Evolutionary conservation across 1,140 invertebrate species (phyloP).

Genomic region (Bombus pascuorum): DNA sequence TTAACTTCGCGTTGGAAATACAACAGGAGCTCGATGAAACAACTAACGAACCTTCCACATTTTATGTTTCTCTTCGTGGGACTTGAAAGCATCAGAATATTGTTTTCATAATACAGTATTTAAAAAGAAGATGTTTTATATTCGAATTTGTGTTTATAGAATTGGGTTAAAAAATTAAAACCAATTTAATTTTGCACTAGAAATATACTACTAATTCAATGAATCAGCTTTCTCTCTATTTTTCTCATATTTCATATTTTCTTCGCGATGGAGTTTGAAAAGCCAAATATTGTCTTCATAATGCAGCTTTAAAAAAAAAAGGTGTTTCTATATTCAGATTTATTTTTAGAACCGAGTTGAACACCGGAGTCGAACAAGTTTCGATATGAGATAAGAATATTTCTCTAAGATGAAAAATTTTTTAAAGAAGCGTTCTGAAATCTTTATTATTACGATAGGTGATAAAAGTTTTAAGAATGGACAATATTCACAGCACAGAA

Average conservation of each 20-base stretch:
- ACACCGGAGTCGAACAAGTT: not conserved
- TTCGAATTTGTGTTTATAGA: no score
- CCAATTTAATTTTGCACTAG: no score
- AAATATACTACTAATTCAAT: no score
- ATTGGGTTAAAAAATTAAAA: no score
- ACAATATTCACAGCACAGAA: not conserved
- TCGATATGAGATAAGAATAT: not conserved
- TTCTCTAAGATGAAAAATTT: not conserved
- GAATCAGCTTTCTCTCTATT: no score
- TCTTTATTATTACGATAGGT: not conserved
- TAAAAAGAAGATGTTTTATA: no score
- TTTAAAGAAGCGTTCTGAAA: not conserved
- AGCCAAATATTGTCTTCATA: no score
- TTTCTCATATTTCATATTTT: no score
- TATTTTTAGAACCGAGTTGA: not conserved
- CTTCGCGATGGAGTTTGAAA: no score
- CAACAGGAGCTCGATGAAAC: no score
- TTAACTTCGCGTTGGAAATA: no score
- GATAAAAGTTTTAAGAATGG: not conserved
- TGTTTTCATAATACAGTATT: not conserved
- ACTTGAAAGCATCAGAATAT: not conserved
- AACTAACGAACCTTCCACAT: no score
- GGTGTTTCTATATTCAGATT: not conserved
- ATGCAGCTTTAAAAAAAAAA: not conserved
- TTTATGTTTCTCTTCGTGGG: not conserved